These are phyloP conservation scores for Strigamia crassipes DNA, from an alignment of 2,888 invertebrate species.

Conservation along the genomic window DNA sequence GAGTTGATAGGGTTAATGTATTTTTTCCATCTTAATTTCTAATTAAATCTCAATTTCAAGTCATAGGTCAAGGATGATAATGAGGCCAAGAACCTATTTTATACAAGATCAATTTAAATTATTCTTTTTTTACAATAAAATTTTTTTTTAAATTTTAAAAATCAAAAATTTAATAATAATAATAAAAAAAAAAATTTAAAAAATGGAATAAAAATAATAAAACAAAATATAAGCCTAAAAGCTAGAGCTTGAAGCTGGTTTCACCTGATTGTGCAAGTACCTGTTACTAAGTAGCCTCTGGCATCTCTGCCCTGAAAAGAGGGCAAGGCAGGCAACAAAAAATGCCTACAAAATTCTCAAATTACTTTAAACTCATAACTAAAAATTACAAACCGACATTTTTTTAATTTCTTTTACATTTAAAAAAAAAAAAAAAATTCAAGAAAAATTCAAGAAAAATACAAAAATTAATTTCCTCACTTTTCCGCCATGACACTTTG, in stretches of 20 bases:
- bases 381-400: not conserved
- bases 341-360: not conserved
- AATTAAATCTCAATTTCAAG: not conserved
- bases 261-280: constrained; percentile 36
- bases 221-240: not conserved
- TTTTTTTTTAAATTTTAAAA: not conserved
- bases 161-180: not conserved
- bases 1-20: too few species aligned
- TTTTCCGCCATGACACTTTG: too few species aligned
- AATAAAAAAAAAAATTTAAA: too few species aligned
- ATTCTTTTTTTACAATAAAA: not conserved
- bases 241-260: constrained; percentile 1
- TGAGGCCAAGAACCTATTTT: not conserved
- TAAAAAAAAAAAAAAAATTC: too few species aligned
- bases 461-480: too few species aligned
- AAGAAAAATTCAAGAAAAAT: too few species aligned
- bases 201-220: too few species aligned
- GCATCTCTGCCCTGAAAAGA: constrained; percentile 23
- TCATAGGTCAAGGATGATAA: not conserved
- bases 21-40: not conserved
- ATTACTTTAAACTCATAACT: not conserved
- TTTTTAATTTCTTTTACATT: not conserved
- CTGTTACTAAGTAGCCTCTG: constrained; percentile 37
- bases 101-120: not conserved
- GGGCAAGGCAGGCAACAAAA: constrained; percentile 40